These are phyloP conservation scores for Orchestes rusci DNA, from an alignment of 2,888 invertebrate genomes.

Conservation along the genomic window DNA sequence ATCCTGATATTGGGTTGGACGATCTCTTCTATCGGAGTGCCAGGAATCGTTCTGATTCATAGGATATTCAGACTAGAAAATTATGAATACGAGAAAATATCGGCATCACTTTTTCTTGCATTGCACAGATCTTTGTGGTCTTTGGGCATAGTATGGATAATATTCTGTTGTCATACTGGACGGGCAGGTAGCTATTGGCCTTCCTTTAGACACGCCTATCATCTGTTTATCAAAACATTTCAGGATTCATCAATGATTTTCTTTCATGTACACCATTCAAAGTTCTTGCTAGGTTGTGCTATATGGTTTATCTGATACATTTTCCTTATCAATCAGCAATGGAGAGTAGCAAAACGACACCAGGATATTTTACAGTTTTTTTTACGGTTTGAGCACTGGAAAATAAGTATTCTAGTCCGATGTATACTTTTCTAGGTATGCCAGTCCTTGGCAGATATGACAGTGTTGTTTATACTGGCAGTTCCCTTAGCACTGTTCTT, in stretches of 20 bases:
- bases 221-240: too few relatives aligned
- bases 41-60: constrained; percentile 33
- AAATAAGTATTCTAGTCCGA: too few relatives aligned
- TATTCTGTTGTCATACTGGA: constrained; percentile 47
- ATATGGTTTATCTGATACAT: constrained; percentile 27
- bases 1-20: constrained; percentile 31
- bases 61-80: constrained; percentile 34
- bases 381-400: constrained; percentile 16
- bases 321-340: constrained; percentile 25
- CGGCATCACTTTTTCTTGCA: constrained; percentile 42
- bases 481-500: constrained; percentile 25
- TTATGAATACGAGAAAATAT: constrained; percentile 37
- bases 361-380: constrained; percentile 28
- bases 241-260: constrained; percentile 26
- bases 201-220: too few relatives aligned
- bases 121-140: constrained; percentile 46
- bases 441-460: constrained; percentile 25
- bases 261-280: constrained; percentile 26
- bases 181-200: constrained; percentile 47
- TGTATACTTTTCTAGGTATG: constrained; percentile 27
- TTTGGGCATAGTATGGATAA: constrained; percentile 46
- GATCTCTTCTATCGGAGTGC: constrained; percentile 28
- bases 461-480: constrained; percentile 23
- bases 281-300: constrained; percentile 25
- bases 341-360: constrained; percentile 24